Evolutionary conservation across 2,888 invertebrate species (phyloP), one percentile per base, ranked within the genome.

Genomic region (Dinocampus coccinellae): DNA sequence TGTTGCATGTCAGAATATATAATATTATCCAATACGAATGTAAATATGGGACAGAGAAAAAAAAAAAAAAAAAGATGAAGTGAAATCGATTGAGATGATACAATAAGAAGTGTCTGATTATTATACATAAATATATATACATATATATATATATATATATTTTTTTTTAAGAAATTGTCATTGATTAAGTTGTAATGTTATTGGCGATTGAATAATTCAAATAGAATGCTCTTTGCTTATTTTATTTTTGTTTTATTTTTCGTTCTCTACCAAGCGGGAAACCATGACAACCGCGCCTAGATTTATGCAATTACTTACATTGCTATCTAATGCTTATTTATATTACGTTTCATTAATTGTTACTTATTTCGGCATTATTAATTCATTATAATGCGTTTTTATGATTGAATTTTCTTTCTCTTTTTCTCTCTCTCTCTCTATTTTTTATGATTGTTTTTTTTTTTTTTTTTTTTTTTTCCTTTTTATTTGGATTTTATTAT

Each of bases 221-320:
- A 4, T 42, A 29, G 16, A 52, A 24, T 33, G 20, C 65, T 7
- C 29, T 29, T 3, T 3, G 7, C 7, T 7, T 4, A 29, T 29
- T 29, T 4, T 29, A 29, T 75, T 69, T 62, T 24, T n/a, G 52
- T 39, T 67, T 64, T 62, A 73, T 62, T 75, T 80, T 74, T 47
- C n/a, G 47, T 47, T 47, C 47, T 47, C 47, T 62, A 76, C 73
- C 75, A 79, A 80, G 79, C 78, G 80, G 79, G 79, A 78, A 83
- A 82, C 82, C 85, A 83, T 84, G 83, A 83, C 81, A 79, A 76
- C 69, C 79, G 76, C 78, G 76, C 69, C 74, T 77, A 73, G 67
- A 55, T 55, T 70, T 55, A 69, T 60, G 61, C 60, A 71, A 39
- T 61, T 69, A 20, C 39, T 58, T 58, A 67, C 22, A 70, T 70